Percentiles rank a stretch among this genome's conserved stretches.
Conservation (phyloP, 2,113 vertebrate genomes). For the Tachuris rubrigastra region DNA sequence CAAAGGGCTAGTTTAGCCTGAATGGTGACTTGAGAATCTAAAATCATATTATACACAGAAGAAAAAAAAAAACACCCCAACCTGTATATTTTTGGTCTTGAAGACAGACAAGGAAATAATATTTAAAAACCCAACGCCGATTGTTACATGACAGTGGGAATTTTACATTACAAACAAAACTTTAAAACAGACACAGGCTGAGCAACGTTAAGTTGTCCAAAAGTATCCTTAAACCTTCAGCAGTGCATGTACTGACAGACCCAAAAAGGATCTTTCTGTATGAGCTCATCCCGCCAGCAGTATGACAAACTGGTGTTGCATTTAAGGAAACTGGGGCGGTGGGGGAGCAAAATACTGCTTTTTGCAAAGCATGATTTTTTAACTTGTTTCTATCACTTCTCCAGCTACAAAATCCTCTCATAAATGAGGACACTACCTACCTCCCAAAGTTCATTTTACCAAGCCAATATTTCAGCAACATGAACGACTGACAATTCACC, state of each 20-base stretch:
- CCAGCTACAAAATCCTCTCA: background rate
- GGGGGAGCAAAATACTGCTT: background rate
- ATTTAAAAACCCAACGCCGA: accelerated
- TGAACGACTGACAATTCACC: conserved; percentile 58
- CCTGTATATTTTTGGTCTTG: background rate
- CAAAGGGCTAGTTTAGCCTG: background rate
- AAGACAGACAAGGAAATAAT: background rate
- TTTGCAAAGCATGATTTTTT: background rate
- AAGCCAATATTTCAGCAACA: conserved; percentile 21
- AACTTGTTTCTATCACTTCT: background rate
- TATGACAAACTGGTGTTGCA: background rate
- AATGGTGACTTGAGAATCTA: background rate
- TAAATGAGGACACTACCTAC: background rate
- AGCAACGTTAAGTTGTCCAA: background rate
- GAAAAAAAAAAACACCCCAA: background rate
- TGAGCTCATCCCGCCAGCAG: background rate
- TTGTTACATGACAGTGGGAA: background rate
- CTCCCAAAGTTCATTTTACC: background rate
- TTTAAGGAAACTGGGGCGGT: conserved; percentile 27
- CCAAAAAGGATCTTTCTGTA: background rate
- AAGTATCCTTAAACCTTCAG: background rate
- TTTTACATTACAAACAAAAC: background rate
- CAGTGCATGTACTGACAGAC: background rate
- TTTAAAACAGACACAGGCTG: background rate
- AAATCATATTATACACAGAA: background rate